Evolutionary conservation across 2,113 vertebrate species (phyloP).

Genomic region (Mesembrinibis cayennensis): DNA sequence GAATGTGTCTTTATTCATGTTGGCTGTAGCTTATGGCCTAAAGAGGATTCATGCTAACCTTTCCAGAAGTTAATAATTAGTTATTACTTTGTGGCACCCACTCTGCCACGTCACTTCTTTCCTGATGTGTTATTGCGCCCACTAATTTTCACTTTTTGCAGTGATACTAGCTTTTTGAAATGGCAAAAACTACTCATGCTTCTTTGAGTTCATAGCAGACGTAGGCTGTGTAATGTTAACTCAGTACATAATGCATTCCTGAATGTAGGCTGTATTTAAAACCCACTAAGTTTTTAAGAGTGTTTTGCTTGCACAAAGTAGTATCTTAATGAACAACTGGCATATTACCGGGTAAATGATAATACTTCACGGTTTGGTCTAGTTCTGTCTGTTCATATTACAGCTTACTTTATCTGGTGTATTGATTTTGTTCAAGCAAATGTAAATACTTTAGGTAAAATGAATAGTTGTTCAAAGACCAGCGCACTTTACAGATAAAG

Average conservation of each 20-base stretch:
- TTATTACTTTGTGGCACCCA: conserved; percentile 38
- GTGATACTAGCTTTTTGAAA: conserved; percentile 40
- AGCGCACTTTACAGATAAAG: conserved; percentile 70
- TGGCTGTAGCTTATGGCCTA: not conserved
- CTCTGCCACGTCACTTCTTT: conserved; percentile 40
- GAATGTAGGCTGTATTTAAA: conserved; percentile 57
- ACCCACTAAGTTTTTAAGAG: conserved; percentile 19
- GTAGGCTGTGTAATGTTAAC: conserved; percentile 55
- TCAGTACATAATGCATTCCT: conserved; percentile 29
- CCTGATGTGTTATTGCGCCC: conserved; percentile 12
- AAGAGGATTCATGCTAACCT: conserved; percentile 48
- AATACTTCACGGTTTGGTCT: conserved; percentile 19
- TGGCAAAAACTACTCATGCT: conserved; percentile 53
- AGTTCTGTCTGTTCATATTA: conserved; percentile 10
- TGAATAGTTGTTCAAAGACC: conserved; percentile 68
- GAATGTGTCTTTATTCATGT: not conserved
- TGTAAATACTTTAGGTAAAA: conserved; percentile 69
- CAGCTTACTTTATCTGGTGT: conserved; percentile 26
- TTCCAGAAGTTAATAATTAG: conserved; percentile 52
- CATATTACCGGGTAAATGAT: conserved; percentile 8
- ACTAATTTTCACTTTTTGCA: conserved; percentile 57
- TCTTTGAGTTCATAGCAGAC: conserved; percentile 17
- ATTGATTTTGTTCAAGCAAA: conserved; percentile 65
- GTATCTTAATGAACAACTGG: conserved; percentile 44
- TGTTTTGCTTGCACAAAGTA: conserved; percentile 39